Evolutionary conservation across 2,113 vertebrate species (phyloP).

Genomic region (Gallinago media): DNA sequence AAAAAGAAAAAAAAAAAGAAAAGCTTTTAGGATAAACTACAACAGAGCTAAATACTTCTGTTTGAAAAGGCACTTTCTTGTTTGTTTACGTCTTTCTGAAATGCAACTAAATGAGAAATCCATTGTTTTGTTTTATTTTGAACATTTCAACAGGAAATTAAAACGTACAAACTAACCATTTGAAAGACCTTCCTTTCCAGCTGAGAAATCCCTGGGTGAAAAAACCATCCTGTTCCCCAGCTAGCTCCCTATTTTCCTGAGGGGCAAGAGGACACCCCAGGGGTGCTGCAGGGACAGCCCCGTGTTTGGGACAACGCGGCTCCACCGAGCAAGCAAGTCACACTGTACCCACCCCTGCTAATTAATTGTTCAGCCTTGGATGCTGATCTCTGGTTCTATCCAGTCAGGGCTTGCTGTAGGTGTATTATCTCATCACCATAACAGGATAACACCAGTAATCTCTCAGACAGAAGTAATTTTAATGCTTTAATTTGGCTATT

Average conservation of each 20-base stretch:
- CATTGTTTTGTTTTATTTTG: neutral
- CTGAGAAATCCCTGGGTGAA: neutral
- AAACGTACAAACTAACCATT: neutral
- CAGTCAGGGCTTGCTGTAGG: neutral
- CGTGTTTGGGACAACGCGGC: neutral
- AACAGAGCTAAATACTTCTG: neutral
- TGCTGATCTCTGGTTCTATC: neutral
- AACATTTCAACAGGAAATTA: neutral
- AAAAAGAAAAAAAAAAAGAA: neutral
- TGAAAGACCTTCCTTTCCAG: neutral
- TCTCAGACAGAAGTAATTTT: neutral
- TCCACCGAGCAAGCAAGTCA: neutral
- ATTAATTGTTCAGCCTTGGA: neutral
- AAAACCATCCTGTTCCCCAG: neutral
- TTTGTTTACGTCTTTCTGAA: neutral
- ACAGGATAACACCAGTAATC: neutral
- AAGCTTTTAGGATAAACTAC: neutral
- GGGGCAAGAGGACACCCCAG: neutral
- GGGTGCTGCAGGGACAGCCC: neutral
- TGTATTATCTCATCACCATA: neutral
- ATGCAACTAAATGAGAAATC: neutral
- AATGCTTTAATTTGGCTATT: neutral
- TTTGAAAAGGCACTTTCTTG: neutral
- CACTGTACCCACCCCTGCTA: neutral
- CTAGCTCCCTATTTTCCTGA: neutral